A percentile compares a stretch with the other conserved stretches of the same genome.
These are phyloP conservation scores for Autographa pulchrina DNA, from an alignment of 2,888 invertebrate species.

Conservation along the genomic window DNA sequence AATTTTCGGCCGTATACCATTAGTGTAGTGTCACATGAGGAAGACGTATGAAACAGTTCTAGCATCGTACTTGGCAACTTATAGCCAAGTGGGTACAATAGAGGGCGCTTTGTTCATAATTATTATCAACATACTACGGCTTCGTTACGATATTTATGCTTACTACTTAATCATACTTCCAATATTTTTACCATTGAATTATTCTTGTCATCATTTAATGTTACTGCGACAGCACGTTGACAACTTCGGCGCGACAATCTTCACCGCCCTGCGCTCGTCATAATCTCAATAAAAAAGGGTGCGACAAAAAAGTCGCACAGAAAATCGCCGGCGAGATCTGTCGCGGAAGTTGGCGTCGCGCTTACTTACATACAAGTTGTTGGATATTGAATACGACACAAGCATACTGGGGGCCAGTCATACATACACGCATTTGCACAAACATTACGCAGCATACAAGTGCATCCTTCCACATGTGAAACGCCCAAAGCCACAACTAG, in stretches of 20 bases:
- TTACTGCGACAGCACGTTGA: constrained; percentile 56
- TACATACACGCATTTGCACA: constrained; percentile 63
- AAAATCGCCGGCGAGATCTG: constrained; percentile 8
- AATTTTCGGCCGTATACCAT: constrained; percentile 3
- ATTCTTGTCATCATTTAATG: constrained; percentile 67
- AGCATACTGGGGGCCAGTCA: constrained; percentile 67
- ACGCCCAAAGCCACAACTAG: constrained; percentile 63
- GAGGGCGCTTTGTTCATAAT: constrained; percentile 61
- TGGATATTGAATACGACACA: constrained; percentile 76
- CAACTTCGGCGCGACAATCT: constrained; percentile 44
- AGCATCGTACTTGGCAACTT: constrained; percentile 12
- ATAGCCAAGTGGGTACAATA: constrained; percentile 36
- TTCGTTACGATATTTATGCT: constrained; percentile 80
- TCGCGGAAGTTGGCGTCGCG: constrained; percentile 62
- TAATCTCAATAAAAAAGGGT: constrained; percentile 54
- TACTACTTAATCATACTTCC: constrained; percentile 77
- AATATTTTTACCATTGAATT: constrained; percentile 65
- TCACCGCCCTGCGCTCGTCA: constrained; percentile 18
- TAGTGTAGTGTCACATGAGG: constrained; percentile 5
- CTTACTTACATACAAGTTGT: constrained; percentile 64
- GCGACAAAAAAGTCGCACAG: constrained; percentile 33
- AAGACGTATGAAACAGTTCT: constrained; percentile 8
- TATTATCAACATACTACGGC: constrained; percentile 69
- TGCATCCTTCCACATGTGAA: constrained; percentile 62
- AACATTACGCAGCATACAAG: constrained; percentile 55